phyloP scores from a whole-genome alignment of 2,113 vertebrate genomes.

The Cebidichthys violaceus region DNA sequence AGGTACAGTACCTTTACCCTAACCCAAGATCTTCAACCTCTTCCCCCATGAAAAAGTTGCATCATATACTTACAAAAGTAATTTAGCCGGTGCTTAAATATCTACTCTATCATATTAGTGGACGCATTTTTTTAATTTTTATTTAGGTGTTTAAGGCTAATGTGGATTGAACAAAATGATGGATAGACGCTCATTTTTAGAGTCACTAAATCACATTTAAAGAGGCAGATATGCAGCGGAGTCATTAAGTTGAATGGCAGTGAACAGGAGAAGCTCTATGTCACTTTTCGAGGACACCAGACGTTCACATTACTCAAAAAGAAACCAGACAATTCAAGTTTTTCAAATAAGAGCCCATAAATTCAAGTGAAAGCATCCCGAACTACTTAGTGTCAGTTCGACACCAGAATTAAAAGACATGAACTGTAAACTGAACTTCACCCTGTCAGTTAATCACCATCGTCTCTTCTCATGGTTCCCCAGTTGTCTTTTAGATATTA shows the following conservation, averaged over 20 bases:
- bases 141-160: background rate
- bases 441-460: background rate
- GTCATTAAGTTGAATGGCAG: background rate
- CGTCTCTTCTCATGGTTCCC: constrained; percentile 6
- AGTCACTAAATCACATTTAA: background rate
- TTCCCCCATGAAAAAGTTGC: background rate
- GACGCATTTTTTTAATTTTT: background rate
- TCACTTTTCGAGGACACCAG: constrained; percentile 10
- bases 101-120: background rate
- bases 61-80: background rate
- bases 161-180: background rate
- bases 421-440: constrained; percentile 9
- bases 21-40: background rate
- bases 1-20: background rate
- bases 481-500: constrained; percentile 1
- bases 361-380: constrained; percentile 15
- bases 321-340: background rate
- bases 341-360: constrained; percentile 5
- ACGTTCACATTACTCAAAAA: background rate
- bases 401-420: background rate
- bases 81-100: background rate
- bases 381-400: constrained; percentile 4
- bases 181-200: constrained; percentile 1
- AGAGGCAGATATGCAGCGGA: background rate
- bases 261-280: constrained; percentile 3